Evolutionary conservation across 2,888 invertebrate genomes (phyloP).

Genomic region (Pseudococcus longispinus): DNA sequence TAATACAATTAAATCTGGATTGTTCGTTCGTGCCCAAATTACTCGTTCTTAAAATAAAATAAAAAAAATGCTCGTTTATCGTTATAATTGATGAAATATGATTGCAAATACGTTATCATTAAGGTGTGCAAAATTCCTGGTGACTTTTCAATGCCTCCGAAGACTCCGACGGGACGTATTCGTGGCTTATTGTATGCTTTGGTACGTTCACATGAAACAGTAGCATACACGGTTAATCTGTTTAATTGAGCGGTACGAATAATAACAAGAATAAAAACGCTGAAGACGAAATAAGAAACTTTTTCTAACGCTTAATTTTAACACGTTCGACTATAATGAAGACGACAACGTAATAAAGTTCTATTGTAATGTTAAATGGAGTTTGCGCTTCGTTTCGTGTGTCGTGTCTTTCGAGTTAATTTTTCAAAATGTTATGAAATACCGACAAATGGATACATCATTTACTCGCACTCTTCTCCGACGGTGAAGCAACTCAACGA

Average conservation of each 20-base stretch:
- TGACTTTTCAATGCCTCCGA: constrained; percentile 10
- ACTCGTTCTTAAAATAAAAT: neutral
- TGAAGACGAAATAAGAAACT: neutral
- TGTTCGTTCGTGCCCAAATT: neutral
- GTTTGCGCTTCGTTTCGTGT: neutral
- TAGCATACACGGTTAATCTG: constrained; percentile 2
- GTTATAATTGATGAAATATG: neutral
- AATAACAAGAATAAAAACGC: neutral
- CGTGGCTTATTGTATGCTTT: too few species aligned
- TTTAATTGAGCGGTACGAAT: constrained; percentile 15
- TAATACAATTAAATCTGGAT: neutral
- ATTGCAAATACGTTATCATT: constrained; percentile 9
- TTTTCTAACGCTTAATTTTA: neutral
- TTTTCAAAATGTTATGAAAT: constrained; percentile 7
- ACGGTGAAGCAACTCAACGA: neutral
- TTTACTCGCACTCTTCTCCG: neutral
- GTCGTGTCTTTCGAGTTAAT: neutral
- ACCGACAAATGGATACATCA: constrained; percentile 1
- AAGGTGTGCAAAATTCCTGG: neutral
- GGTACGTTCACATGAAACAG: neutral
- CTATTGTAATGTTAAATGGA: constrained; percentile 23
- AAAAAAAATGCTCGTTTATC: neutral
- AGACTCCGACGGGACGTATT: neutral
- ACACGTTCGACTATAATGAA: constrained; percentile 15
- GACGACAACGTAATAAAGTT: constrained; percentile 7